Evolutionary conservation across 2,888 invertebrate genomes (phyloP).

Genomic region (Adela reaumurella): DNA sequence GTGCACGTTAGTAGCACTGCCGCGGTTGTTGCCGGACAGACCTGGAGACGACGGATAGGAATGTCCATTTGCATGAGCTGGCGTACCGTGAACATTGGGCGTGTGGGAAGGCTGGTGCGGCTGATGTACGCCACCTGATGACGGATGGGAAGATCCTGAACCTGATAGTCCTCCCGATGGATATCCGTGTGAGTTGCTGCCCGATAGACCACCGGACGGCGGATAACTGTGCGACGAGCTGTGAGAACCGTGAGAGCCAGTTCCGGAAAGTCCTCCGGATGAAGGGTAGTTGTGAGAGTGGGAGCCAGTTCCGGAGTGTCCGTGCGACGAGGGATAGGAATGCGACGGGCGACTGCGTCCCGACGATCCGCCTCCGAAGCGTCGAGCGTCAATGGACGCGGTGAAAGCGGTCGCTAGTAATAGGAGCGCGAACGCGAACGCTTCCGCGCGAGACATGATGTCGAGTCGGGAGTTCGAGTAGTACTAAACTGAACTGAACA

Average conservation of each 20-base stretch:
- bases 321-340: slow-evolving; percentile 5
- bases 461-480: neutral
- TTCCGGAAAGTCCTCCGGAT: slow-evolving; percentile 18
- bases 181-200: slow-evolving; percentile 3
- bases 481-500: neutral
- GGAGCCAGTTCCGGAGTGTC: neutral
- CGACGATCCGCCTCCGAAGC: neutral
- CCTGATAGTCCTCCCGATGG: slow-evolving; percentile 17
- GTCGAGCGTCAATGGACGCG: neutral
- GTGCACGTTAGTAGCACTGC: slow-evolving; percentile 23
- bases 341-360: slow-evolving; percentile 3
- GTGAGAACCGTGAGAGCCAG: too few relatives aligned
- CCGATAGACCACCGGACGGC: slow-evolving; percentile 16
- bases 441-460: neutral
- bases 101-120: neutral
- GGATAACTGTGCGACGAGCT: slow-evolving; percentile 27
- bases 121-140: neutral
- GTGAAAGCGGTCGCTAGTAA: neutral
- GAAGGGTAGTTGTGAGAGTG: slow-evolving; percentile 17
- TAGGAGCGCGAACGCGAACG: neutral
- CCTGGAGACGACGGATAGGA: slow-evolving; percentile 10
- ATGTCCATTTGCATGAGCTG: neutral
- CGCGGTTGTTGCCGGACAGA: slow-evolving; percentile 8
- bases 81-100: neutral
- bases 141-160: too few relatives aligned